A percentile compares a stretch with the other conserved stretches of the same genome.
phyloP scores from a whole-genome alignment of 1,140 invertebrate species.

The Lordiphosa clarofinis region DNA sequence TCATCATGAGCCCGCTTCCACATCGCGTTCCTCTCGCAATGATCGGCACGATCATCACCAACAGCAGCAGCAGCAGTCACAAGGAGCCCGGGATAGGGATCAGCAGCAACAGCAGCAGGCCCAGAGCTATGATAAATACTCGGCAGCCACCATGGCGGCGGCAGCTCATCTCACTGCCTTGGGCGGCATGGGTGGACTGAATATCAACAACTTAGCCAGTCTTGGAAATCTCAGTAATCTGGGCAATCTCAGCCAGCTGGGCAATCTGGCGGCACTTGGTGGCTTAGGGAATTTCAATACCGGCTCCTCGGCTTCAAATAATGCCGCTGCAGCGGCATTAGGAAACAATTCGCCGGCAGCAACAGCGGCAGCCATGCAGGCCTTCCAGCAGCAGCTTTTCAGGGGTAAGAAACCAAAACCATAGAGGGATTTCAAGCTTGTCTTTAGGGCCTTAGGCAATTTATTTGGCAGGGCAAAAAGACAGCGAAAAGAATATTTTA shows the following conservation, averaged over 20 bases:
- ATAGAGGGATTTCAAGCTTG: too few species aligned
- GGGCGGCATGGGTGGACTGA: constrained; percentile 69
- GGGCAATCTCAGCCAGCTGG: constrained; percentile 72
- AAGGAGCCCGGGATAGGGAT: constrained; percentile 67
- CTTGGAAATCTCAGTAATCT: constrained; percentile 59
- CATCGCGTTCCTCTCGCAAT: constrained; percentile 47
- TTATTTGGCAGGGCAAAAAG: too few species aligned
- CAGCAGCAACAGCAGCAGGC: constrained; percentile 60
- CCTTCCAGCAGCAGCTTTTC: constrained; percentile 88
- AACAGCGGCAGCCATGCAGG: constrained; percentile 89
- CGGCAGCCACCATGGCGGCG: constrained; percentile 79
- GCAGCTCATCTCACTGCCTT: constrained; percentile 75
- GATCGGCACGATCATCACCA: constrained; percentile 67
- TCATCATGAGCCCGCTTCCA: constrained; percentile 78
- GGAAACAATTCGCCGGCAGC: constrained; percentile 81
- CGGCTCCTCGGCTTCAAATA: constrained; percentile 82
- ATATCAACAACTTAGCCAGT: constrained; percentile 65
- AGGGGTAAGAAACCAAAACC: constrained; percentile 81
- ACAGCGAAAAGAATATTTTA: too few species aligned
- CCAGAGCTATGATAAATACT: constrained; percentile 80
- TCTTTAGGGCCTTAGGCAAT: too few species aligned
- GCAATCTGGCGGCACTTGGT: constrained; percentile 73
- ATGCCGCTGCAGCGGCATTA: constrained; percentile 56
- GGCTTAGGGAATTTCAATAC: constrained; percentile 68
- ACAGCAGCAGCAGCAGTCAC: constrained; percentile 69